phyloP scores from a whole-genome alignment of 2,113 vertebrate genomes.

The Gadus chalcogrammus region DNA sequence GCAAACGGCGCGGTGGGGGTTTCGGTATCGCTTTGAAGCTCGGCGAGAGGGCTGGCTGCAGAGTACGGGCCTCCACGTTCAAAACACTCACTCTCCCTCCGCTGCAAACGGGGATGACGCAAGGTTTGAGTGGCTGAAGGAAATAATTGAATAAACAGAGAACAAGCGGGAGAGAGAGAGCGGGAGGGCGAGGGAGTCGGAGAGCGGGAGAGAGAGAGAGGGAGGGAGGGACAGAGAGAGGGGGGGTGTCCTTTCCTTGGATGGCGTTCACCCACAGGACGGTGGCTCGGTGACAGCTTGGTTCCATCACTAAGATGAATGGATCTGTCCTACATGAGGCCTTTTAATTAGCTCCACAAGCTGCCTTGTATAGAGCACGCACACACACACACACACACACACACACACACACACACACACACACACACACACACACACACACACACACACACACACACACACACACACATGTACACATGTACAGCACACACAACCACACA shows the following conservation, averaged over 20 bases:
- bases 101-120: background rate
- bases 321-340: conserved; percentile 61
- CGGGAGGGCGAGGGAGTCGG: background rate
- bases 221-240: conserved; percentile 16
- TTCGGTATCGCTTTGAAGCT: too few relatives aligned
- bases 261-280: conserved; percentile 57
- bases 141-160: too few relatives aligned
- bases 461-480: conserved; percentile 12
- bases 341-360: conserved; percentile 73
- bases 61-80: too few relatives aligned
- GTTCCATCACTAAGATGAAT: conserved; percentile 70
- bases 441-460: too few relatives aligned
- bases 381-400: conserved; percentile 14
- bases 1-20: background rate
- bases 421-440: too few relatives aligned
- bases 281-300: conserved; percentile 60
- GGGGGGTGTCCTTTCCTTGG: conserved; percentile 33
- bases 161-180: background rate
- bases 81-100: background rate
- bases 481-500: conserved; percentile 5
- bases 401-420: too few relatives aligned
- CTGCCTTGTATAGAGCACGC: conserved; percentile 55
- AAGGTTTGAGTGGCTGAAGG: too few relatives aligned
- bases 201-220: background rate
- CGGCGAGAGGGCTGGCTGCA: too few relatives aligned